Evolutionary conservation across 2,888 invertebrate genomes (phyloP), one percentile per base, ranked within the genome.

Genomic region (Ceramica pisi): DNA sequence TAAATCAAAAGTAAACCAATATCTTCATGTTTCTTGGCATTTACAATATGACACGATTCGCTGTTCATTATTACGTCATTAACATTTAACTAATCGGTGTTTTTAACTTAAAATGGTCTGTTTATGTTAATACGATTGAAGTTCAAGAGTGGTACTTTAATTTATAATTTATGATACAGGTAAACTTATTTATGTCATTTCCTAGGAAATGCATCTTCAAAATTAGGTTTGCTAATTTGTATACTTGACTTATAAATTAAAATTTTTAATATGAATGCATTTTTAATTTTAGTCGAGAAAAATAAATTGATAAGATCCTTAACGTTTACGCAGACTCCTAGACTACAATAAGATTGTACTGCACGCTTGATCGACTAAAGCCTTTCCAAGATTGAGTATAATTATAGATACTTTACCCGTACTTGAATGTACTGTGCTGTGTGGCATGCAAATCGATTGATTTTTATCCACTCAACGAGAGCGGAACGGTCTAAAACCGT

Each of bases 311-410:
- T 61, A 9, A 48, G 1, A 5, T 63, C 9, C 31, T 38, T 35
- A 50, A 21, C 23, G 10, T 26, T n/a, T 26, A 50, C 64, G 26
- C 53, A 19, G 26, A 19, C 81, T 87, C 86, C 55, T 53, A 23
- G 71, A 60, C 83, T 86, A 86, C 71, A 69, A 75, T 70, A 82
- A 75, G 80, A 85, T 86, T 82, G 86, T 85, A 66, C 77, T 53
- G 62, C 83, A 88, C 85, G 89, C 83, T 87, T 85, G 81, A 88
- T 71, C 78, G 80, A 66, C 55, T 81, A 62, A 38, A 78, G 81
- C 88, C 88, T 88, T 88, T 89, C 89, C 81, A 89, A 88, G 87
- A 83, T 68, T 66, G 57, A 67, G 68, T 70, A 59, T 80, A 84
- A 85, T 83, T 86, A 84, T 87, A 86, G 78, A 80, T 84, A 81